These are phyloP conservation scores for Sericinus montela DNA, from an alignment of 2,888 invertebrate species.

Conservation along the genomic window DNA sequence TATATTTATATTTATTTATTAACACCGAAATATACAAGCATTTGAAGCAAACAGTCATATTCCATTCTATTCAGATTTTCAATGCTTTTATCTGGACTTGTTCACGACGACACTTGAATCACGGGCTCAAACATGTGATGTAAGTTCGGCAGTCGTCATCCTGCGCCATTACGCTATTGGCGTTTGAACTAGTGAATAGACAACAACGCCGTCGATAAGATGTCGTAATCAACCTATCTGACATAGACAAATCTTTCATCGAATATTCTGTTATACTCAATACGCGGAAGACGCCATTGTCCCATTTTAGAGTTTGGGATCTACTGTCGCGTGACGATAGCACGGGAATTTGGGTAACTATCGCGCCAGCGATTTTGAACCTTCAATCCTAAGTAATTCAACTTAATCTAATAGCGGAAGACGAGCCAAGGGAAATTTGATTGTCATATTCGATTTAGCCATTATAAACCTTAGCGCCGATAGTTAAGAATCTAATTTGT, in stretches of 20 bases:
- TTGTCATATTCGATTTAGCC: neutral
- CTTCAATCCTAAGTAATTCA: slow-evolving; percentile 19
- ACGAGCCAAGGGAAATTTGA: slow-evolving; percentile 12
- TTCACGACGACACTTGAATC: too few relatives aligned
- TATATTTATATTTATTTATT: too few relatives aligned
- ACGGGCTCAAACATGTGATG: too few relatives aligned
- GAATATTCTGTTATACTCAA: slow-evolving; percentile 21
- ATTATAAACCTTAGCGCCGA: slow-evolving; percentile 15
- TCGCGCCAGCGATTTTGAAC: slow-evolving; percentile 22
- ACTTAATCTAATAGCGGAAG: slow-evolving; percentile 14
- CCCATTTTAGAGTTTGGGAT: slow-evolving; percentile 65
- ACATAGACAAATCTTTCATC: slow-evolving; percentile 3
- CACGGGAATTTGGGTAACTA: slow-evolving; percentile 38
- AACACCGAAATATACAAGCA: too few relatives aligned
- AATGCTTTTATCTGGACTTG: too few relatives aligned
- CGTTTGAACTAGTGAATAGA: too few relatives aligned
- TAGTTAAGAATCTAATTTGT: slow-evolving; percentile 22
- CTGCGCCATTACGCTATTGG: too few relatives aligned
- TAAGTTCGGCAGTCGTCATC: too few relatives aligned
- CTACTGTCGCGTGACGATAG: slow-evolving; percentile 67
- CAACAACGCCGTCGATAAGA: neutral
- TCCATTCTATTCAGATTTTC: too few relatives aligned
- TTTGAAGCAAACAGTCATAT: too few relatives aligned
- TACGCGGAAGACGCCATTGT: slow-evolving; percentile 53
- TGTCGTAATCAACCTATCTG: neutral